A percentile compares a stretch with the other conserved stretches of the same genome.
phyloP scores from a whole-genome alignment of 2,113 vertebrate genomes.

The Oreochromis spilurus region DNA sequence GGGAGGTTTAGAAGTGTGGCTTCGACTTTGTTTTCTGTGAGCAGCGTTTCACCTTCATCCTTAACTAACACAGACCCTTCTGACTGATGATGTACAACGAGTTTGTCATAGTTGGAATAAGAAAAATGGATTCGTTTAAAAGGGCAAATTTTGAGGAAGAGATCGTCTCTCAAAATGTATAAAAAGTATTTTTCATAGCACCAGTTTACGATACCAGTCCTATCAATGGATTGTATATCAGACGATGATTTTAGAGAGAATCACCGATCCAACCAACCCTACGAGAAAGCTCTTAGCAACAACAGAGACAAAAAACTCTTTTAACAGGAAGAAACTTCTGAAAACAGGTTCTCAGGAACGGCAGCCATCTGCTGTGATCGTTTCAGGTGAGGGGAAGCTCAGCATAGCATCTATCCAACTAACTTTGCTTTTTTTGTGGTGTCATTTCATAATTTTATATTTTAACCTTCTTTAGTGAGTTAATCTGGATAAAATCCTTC shows the following conservation, averaged over 20 bases:
- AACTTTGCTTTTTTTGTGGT: not conserved
- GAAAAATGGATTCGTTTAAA: not conserved
- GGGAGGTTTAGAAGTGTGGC: not conserved
- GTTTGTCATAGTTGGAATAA: not conserved
- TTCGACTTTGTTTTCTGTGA: not conserved
- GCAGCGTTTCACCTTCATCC: not conserved
- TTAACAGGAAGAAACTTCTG: not conserved
- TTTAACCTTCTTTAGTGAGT: not conserved
- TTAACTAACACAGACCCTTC: not conserved
- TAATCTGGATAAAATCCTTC: not conserved
- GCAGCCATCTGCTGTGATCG: not conserved
- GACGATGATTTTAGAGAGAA: not conserved
- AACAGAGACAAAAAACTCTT: not conserved
- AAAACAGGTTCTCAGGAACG: not conserved
- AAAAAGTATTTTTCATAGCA: not conserved
- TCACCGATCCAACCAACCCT: not conserved
- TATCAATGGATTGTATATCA: not conserved
- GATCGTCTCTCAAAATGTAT: not conserved
- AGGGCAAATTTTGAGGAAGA: not conserved
- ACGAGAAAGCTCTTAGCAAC: not conserved
- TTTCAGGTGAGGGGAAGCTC: not conserved
- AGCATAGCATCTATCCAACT: not conserved
- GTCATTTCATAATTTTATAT: not conserved
- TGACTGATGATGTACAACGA: not conserved
- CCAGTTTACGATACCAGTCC: not conserved